Conservation (phyloP, 2,888 invertebrate species). For the Fragum sueziense region DNA sequence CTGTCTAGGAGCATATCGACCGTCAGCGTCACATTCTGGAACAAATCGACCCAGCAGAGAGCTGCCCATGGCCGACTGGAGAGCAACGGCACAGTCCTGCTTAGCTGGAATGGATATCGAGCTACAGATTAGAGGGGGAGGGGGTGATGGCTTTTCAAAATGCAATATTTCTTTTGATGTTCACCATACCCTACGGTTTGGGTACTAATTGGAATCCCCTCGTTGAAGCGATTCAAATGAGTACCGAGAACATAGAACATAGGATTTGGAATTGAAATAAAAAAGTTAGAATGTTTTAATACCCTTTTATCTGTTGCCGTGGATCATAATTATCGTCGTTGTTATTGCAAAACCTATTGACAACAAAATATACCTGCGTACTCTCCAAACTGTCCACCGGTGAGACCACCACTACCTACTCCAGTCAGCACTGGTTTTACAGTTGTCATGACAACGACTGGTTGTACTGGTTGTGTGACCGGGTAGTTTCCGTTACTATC, state of each 20-base stretch:
- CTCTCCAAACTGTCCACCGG: conserved; percentile 2
- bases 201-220: too few species aligned
- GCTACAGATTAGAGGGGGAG: too few species aligned
- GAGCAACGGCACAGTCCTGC: conserved; percentile 40
- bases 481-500: conserved; percentile 67
- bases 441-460: conserved; percentile 27
- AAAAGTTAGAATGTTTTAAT: too few species aligned
- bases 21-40: conserved; percentile 65
- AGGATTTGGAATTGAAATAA: too few species aligned
- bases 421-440: conserved; percentile 1
- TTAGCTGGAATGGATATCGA: not conserved
- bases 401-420: not conserved
- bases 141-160: too few species aligned
- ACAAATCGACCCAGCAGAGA: conserved; percentile 48
- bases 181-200: too few species aligned
- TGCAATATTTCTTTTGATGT: too few species aligned
- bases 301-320: too few species aligned
- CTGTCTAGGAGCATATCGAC: conserved; percentile 61
- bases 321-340: too few species aligned
- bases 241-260: too few species aligned
- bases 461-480: conserved; percentile 30
- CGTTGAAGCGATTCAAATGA: too few species aligned
- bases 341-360: too few species aligned
- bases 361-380: conserved; percentile 9
- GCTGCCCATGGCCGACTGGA: conserved; percentile 23